A percentile compares a stretch with the other conserved stretches of the same genome.
These are phyloP conservation scores for Caenorhabditis imperialis DNA, from an alignment of 2,888 invertebrate genomes.

Conservation along the genomic window DNA sequence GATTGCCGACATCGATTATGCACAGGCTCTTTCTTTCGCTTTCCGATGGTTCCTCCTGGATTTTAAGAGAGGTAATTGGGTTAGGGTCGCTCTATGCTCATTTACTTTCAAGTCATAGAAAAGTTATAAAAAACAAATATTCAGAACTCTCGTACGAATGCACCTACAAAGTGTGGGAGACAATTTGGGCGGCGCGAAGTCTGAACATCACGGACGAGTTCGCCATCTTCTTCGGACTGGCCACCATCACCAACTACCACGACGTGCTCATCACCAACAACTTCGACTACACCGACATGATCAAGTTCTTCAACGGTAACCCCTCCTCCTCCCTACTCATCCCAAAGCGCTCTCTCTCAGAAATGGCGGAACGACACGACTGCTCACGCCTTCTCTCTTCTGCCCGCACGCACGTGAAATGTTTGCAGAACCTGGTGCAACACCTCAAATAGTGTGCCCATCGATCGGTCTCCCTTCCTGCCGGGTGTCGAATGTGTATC, in stretches of 20 bases:
- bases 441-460: conserved; percentile 43
- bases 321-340: too few relatives aligned
- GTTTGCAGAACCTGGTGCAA: conserved; percentile 88
- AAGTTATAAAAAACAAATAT: conserved; percentile 32
- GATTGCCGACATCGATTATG: conserved; percentile 93
- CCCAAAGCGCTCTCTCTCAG: conserved; percentile 81
- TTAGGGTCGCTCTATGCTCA: too few relatives aligned
- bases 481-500: conserved; percentile 13
- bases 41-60: conserved; percentile 97
- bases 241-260: conserved; percentile 89
- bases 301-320: conserved; percentile 95
- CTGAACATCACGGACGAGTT: conserved; percentile 88
- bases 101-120: too few relatives aligned
- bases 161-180: conserved; percentile 93
- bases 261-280: conserved; percentile 94
- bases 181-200: conserved; percentile 93
- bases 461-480: conserved; percentile 5
- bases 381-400: conserved; percentile 87
- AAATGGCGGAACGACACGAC: conserved; percentile 96
- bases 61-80: conserved; percentile 90
- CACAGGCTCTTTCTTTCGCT: conserved; percentile 93
- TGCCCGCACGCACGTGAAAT: conserved; percentile 89
- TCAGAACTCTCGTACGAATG: conserved; percentile 91
- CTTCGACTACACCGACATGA: conserved; percentile 98
- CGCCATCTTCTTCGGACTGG: conserved; percentile 92